Conservation (phyloP, 2,797 vertebrate genomes). For the Glyptemys insculpta region DNA sequence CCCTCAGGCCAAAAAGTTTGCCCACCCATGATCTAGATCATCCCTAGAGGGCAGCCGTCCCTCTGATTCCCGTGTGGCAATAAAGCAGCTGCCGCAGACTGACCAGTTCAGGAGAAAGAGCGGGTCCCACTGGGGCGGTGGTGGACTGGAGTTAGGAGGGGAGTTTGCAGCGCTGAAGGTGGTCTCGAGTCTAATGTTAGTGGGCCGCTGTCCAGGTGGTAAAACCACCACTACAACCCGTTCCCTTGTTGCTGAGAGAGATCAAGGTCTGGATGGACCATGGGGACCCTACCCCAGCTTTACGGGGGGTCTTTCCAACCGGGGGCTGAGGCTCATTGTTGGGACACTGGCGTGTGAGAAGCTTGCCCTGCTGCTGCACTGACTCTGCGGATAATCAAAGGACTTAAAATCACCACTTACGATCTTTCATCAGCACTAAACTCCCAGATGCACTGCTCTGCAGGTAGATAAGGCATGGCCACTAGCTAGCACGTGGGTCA, state of each 20-base stretch:
- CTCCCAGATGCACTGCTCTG: not conserved
- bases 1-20: no score
- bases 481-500: not conserved
- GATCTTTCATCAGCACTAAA: not conserved
- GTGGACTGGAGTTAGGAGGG: not conserved
- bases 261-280: not conserved
- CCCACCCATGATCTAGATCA: no score
- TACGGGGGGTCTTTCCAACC: not conserved
- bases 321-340: not conserved
- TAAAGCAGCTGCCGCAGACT: not conserved
- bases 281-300: not conserved
- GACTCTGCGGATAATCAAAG: not conserved
- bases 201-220: not conserved
- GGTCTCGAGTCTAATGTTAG: not conserved
- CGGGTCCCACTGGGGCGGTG: not conserved
- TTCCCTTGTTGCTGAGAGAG: not conserved
- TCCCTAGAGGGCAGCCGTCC: not conserved
- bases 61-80: not conserved
- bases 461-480: not conserved
- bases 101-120: not conserved
- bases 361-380: not conserved
- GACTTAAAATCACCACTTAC: not conserved
- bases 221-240: not conserved
- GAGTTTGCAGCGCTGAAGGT: not conserved
- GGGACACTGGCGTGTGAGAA: not conserved